Evolutionary conservation across 2,797 vertebrate species (phyloP).

Genomic region (Enteromius anoplus): DNA sequence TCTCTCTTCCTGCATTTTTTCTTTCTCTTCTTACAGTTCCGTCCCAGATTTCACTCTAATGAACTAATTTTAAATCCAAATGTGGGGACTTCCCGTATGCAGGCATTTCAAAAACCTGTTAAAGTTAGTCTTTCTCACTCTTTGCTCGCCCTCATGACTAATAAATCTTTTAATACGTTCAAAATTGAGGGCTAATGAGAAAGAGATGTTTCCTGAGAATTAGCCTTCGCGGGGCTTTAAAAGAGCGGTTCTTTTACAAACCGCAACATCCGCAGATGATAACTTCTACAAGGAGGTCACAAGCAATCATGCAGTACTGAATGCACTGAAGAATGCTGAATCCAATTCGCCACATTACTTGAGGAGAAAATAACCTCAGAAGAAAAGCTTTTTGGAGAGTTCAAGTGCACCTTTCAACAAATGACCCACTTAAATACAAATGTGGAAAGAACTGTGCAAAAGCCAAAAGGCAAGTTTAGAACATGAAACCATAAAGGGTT

Average conservation of each 20-base stretch:
- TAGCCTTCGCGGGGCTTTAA: constrained; percentile 26
- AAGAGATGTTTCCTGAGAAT: constrained; percentile 56
- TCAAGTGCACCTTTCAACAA: constrained; percentile 34
- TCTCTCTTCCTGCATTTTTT: constrained; percentile 4
- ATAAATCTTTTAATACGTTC: constrained; percentile 57
- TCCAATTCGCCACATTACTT: constrained; percentile 32
- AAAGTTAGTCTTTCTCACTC: constrained; percentile 2
- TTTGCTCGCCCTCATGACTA: constrained; percentile 53
- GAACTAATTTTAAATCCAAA: constrained; percentile 1
- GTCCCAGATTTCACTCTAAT: constrained; percentile 9
- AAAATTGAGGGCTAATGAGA: constrained; percentile 55
- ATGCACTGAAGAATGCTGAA: constrained; percentile 1
- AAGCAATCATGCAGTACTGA: constrained; percentile 23
- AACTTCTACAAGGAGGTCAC: constrained; percentile 36
- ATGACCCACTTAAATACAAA: constrained; percentile 45
- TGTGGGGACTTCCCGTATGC: constrained; percentile 38
- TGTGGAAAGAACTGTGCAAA: not conserved
- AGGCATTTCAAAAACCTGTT: constrained; percentile 29
- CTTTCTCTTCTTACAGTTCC: not conserved
- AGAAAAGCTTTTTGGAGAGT: constrained; percentile 38
- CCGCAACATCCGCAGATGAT: constrained; percentile 29
- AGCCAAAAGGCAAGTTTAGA: constrained; percentile 7
- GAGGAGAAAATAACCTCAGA: constrained; percentile 19
- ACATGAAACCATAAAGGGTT: not conserved
- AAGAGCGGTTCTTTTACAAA: constrained; percentile 41